A percentile compares a stretch with the other conserved stretches of the same genome.
Conservation (phyloP, 1,140 invertebrate genomes). For the Halictus rubicundus region DNA sequence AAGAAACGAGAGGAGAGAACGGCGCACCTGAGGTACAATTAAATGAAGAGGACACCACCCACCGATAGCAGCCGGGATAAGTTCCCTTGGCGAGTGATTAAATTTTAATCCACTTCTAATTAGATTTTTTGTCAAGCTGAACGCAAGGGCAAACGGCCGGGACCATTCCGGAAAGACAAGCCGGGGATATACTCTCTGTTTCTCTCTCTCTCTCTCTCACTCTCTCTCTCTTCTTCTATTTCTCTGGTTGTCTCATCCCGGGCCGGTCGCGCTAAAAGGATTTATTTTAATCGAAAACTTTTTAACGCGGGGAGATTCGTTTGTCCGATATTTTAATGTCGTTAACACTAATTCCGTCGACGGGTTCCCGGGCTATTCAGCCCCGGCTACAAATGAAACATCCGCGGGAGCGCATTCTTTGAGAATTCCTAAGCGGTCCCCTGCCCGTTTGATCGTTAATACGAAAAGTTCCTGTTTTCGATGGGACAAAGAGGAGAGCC, state of each 20-base stretch:
- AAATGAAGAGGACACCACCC: conserved; percentile 71
- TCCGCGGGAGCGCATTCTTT: background rate
- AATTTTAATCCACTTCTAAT: conserved; percentile 78
- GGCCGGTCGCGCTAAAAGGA: conserved; percentile 62
- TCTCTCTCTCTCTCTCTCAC: too few relatives aligned
- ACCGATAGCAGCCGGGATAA: conserved; percentile 68
- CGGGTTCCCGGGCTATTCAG: background rate
- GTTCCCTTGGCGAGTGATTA: conserved; percentile 74
- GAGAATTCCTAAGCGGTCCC: conserved; percentile 14
- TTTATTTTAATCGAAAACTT: conserved; percentile 76
- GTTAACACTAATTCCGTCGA: conserved; percentile 54
- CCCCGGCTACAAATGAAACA: conserved; percentile 2
- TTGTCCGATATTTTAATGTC: conserved; percentile 72
- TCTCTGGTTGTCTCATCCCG: background rate
- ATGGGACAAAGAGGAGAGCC: conserved; percentile 17
- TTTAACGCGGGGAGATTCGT: conserved; percentile 70
- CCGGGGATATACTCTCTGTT: background rate
- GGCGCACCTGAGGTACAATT: conserved; percentile 63
- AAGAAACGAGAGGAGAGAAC: conserved; percentile 1
- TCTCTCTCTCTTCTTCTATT: too few relatives aligned
- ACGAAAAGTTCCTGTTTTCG: conserved; percentile 38
- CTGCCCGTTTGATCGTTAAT: conserved; percentile 23
- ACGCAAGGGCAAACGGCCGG: conserved; percentile 52
- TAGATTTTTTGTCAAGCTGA: conserved; percentile 71
- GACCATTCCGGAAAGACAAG: conserved; percentile 35